These are phyloP conservation scores for Amphipoea lucens DNA, from an alignment of 2,888 invertebrate species.

Conservation along the genomic window DNA sequence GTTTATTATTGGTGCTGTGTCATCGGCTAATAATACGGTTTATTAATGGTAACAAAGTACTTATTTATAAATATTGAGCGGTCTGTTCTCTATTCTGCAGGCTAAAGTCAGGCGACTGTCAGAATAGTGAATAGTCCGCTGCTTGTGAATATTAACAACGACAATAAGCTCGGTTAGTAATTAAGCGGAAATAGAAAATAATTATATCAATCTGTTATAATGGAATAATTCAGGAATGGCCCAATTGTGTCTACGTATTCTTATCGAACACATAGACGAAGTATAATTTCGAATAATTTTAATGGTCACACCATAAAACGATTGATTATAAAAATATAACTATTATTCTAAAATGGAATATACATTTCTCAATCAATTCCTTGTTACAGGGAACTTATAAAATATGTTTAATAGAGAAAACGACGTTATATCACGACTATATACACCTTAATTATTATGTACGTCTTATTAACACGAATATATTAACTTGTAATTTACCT, in stretches of 20 bases:
- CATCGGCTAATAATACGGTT: constrained; percentile 39
- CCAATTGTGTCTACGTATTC: constrained; percentile 44
- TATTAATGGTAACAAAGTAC: constrained; percentile 62
- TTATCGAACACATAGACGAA: constrained; percentile 10
- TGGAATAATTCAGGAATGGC: constrained; percentile 70
- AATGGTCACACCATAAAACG: constrained; percentile 67
- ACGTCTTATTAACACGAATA: constrained; percentile 66
- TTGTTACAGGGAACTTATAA: constrained; percentile 67
- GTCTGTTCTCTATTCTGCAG: constrained; percentile 4
- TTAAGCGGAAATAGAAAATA: constrained; percentile 45
- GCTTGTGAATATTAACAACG: constrained; percentile 32
- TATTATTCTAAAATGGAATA: constrained; percentile 71
- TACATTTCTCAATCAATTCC: constrained; percentile 76
- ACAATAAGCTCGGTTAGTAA: constrained; percentile 53
- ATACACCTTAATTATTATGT: constrained; percentile 68
- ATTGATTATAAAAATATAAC: constrained; percentile 64
- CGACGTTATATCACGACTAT: constrained; percentile 58
- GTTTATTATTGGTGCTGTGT: constrained; percentile 31
- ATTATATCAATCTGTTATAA: constrained; percentile 41
- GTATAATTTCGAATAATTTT: constrained; percentile 49
- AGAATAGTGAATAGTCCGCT: constrained; percentile 23
- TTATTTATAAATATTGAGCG: constrained; percentile 44
- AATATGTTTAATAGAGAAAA: constrained; percentile 58
- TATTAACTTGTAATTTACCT: constrained; percentile 66
- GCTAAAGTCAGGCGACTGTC: not conserved